Base-by-base conservation (phyloP, 2,888 invertebrate species). In the Eupithecia inturbata region DNA sequence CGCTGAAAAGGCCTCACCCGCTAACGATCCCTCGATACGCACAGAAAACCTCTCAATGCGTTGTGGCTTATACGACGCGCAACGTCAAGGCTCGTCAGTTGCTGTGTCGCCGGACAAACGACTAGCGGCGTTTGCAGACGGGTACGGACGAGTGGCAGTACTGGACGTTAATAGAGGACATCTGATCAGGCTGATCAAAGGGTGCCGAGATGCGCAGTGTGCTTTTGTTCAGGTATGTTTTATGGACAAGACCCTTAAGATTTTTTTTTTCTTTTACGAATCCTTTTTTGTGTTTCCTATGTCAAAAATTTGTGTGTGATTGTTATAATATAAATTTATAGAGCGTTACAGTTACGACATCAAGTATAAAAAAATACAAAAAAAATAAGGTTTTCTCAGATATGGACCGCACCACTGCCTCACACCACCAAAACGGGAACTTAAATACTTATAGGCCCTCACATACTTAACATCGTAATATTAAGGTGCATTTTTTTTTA, bases 161-260 rank as follows among this genome's bases (percentile, higher is more conserved):
- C 91, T 99, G 45, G 99, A 99, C 90, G 96, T 97, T 19, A 95
- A 95, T 67, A 96, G 96, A 79, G 98, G 98, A 1, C 95, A 97
- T 70, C 96, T 97, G 33, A 92, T 99, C 57, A 95, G 98, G 70
- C 96, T 99, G 86, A 98, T 99, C 96, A 99, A 99, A 94, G 99
- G 99, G 5, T 99, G 98, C 89, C 95, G 99, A 69, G 98, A 99
- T 87, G 99, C 99, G 0, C 98, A 99, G 87, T 98, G 98, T 88
- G 98, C 98, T 3, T 99, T 99, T 96, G 94, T 99, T 62, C 97
- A 98, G 91, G 97, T 98, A 68, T 16, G 12, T 31, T 49, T 49
- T 49, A n/a, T 45, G 1, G 5, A 60, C 14, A 9, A 36, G 4
- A 28, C 6, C 60, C n/a, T n/a, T n/a, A n/a, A n/a, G n/a, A n/a